Conservation (phyloP, 2,797 vertebrate genomes). For the Alexandromys oeconomus region DNA sequence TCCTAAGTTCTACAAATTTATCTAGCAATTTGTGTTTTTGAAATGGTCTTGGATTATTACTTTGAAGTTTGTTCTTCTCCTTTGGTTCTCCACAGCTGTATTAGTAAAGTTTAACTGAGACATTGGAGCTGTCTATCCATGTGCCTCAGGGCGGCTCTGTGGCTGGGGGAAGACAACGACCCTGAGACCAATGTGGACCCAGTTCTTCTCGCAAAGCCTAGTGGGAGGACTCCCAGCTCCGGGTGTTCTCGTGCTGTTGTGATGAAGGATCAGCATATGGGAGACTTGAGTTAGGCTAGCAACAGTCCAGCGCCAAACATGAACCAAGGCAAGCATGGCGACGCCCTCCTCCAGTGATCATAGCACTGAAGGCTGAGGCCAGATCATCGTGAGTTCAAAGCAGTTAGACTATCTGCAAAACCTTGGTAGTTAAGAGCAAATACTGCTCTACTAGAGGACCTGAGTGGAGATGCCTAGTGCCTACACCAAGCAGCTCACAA, state of each 20-base stretch:
- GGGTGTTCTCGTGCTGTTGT: neutral
- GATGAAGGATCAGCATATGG: neutral
- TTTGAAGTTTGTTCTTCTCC: neutral
- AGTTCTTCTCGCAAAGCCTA: neutral
- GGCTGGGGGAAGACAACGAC: neutral
- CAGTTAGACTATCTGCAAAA: neutral
- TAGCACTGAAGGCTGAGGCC: neutral
- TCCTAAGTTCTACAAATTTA: neutral
- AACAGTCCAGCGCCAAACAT: neutral
- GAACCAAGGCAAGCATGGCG: neutral
- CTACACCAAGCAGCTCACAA: neutral
- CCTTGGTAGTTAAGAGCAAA: neutral
- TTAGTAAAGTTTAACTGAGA: neutral
- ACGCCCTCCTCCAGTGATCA: neutral
- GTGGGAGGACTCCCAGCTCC: neutral
- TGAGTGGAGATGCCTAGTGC: neutral
- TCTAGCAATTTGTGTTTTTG: neutral
- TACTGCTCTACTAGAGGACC: neutral
- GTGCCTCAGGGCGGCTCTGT: neutral
- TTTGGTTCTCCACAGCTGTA: neutral
- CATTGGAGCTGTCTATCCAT: rapidly evolving
- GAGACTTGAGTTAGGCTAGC: neutral
- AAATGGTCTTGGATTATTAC: neutral
- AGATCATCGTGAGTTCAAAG: neutral
- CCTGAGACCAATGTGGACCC: neutral